Evolutionary conservation across 2,888 invertebrate species (phyloP).

Genomic region (Polydrusus tereticollis): DNA sequence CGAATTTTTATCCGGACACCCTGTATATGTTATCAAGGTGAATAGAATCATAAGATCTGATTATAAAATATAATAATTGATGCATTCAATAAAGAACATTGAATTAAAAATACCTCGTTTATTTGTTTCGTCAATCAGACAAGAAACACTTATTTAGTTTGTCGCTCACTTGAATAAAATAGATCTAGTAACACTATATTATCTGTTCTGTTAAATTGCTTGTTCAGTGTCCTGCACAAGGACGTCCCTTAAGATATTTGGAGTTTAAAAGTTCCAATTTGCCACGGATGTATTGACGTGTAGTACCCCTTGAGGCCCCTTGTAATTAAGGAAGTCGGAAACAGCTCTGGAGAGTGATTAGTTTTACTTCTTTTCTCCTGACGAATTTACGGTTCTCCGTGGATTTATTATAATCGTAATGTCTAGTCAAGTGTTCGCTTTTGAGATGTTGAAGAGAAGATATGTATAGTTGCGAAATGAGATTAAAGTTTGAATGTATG

Average conservation of each 20-base stretch:
- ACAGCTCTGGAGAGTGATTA: constrained; percentile 29
- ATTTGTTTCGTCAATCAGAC: background rate
- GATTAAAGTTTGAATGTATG: no score
- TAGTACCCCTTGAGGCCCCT: constrained; percentile 22
- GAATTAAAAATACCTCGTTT: no score
- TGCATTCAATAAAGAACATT: no score
- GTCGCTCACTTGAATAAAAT: background rate
- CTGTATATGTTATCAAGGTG: no score
- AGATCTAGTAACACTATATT: background rate
- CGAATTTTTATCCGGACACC: no score
- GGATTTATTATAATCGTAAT: background rate
- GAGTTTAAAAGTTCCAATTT: constrained; percentile 26
- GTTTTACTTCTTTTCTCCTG: constrained; percentile 21
- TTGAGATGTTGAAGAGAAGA: no score
- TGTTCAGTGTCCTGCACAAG: constrained; percentile 21
- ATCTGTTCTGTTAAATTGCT: constrained; percentile 9
- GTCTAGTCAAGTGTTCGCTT: background rate
- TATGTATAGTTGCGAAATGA: no score
- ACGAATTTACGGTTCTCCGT: constrained; percentile 9
- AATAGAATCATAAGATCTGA: no score
- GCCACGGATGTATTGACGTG: constrained; percentile 20
- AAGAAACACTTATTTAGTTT: background rate
- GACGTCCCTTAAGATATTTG: constrained; percentile 7
- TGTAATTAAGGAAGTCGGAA: constrained; percentile 33
- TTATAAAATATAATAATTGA: no score